Base-by-base conservation (phyloP, 2,888 invertebrate species). In the Agonum fuliginosum region DNA sequence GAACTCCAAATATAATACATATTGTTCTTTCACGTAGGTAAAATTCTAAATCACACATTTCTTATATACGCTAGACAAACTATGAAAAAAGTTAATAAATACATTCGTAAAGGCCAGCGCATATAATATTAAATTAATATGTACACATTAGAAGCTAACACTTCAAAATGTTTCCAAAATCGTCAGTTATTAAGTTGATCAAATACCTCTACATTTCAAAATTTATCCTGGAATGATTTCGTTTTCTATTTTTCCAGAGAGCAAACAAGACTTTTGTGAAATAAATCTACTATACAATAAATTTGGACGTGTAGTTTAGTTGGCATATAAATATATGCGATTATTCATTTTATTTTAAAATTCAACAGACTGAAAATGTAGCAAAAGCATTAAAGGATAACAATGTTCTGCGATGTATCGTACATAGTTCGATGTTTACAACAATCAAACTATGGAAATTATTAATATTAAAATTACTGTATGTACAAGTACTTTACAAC, bases 31-130 rank as follows among this genome's bases (percentile, higher is more conserved):
- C 75, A 75, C 75, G 58, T 73, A 75, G 75, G 75, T 75, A 46
- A 75, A 74, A 67, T 75, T 75, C 75, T 75, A 75, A 75, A 75
- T 75, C 75, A 75, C 75, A 75, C 75, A 67, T 67, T 75, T 67
- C 19, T 48, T 54, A 75, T 65, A 75, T 51, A 75, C 75, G 75
- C 75, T 37, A 75, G 75, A 46, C 67, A 75, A 30, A 67, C 67
- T 67, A 67, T 67, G 12, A 74, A 75, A 75, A 75, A 75, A 65
- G 54, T 27, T 75, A 75, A 75, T 75, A 75, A 75, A 75, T 75
- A 75, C 62, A 65, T 67, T 75, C 58, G 62, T 62, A 67, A 34
- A 48, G 67, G 67, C 67, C 48, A 67, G 67, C 75, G 75, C 48
- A 75, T 75, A 75, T 75, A 34, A 41, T 75, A 27, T 58, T 74